Base-by-base conservation (phyloP, 2,113 vertebrate species). In the Dipodomys ordii region DNA sequence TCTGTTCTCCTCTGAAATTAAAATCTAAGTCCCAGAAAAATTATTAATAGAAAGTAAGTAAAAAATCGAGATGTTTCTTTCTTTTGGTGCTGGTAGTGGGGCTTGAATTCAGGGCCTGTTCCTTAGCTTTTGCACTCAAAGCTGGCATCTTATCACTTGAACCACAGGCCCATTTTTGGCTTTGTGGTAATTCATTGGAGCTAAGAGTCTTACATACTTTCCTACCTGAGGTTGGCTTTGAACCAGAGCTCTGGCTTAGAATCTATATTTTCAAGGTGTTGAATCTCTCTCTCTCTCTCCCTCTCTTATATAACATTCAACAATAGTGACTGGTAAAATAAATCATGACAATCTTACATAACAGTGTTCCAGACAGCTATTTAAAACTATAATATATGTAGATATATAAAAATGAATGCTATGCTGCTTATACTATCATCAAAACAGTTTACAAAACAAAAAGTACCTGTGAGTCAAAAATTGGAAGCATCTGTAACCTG, bases 21-120 rank as follows among this genome's bases (percentile, higher is more conserved):
- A 89, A 93, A 94, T 83, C 87, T 83, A 88, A 92, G 83, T 88
- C 65, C 30, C 49, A 86, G 65, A 79, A 88, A 92, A 60, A 82
- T 28, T 94, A 32, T 73, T 82, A 85, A 73, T 78, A 67, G 84
- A 88, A 92, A 92, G 57, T 82, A 91, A 86, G 83, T 79, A 53
- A 53, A 13, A 13, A 53, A 53, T 9, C 1, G 12, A 53, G 49
- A 53, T 11, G 8, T 13, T 53, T 11, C 9, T 11, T 53, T 9
- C 2, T 53, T 53, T 53, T 53, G 49, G 12, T 53, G 49, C 49
- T 53, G 49, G 49, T 53, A 53, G 49, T 12, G 49, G 49, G 49
- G 10, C 49, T 53, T 53, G 49, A 53, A 53, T 53, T 53, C 49
- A 53, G 12, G 49, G 49, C 49, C 49, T 53, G 49, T 53, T 53